These are phyloP conservation scores for Thera obeliscata DNA, from an alignment of 2,888 invertebrate genomes.

Conservation along the genomic window DNA sequence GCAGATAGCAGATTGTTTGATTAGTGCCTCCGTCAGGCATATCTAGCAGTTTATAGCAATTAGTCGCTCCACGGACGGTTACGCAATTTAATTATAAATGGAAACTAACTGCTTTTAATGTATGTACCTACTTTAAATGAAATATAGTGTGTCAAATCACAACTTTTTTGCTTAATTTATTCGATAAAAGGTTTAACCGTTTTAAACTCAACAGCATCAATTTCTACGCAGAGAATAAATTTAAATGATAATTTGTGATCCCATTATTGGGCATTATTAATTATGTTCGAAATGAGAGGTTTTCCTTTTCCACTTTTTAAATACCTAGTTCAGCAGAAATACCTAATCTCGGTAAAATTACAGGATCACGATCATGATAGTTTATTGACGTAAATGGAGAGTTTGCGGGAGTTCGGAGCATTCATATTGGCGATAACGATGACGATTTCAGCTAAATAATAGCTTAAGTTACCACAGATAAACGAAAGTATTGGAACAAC, in stretches of 20 bases:
- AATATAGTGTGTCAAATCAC: background rate
- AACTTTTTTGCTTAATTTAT: background rate
- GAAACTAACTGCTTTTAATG: conserved; percentile 3
- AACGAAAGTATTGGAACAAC: conserved; percentile 14
- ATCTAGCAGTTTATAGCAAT: conserved; percentile 18
- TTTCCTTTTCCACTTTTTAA: conserved; percentile 2
- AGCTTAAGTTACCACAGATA: background rate
- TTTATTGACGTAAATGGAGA: too few species aligned
- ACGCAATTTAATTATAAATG: conserved; percentile 13
- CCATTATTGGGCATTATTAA: too few species aligned
- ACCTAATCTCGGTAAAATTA: too few species aligned
- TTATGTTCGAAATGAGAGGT: conserved; percentile 11
- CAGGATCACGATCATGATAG: too few species aligned
- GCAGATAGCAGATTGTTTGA: conserved; percentile 30
- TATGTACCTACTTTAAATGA: background rate
- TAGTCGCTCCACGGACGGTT: conserved; percentile 16
- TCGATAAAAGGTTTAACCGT: background rate
- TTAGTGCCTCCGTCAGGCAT: conserved; percentile 20
- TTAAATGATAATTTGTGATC: too few species aligned
- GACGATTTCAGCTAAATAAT: too few species aligned
- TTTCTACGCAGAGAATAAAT: too few species aligned
- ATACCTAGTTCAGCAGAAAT: too few species aligned
- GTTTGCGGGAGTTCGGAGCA: too few species aligned
- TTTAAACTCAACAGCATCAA: too few species aligned
- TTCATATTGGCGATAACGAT: too few species aligned